Base-by-base conservation (phyloP, 2,888 invertebrate genomes). In the Gisinianus flammeolus region DNA sequence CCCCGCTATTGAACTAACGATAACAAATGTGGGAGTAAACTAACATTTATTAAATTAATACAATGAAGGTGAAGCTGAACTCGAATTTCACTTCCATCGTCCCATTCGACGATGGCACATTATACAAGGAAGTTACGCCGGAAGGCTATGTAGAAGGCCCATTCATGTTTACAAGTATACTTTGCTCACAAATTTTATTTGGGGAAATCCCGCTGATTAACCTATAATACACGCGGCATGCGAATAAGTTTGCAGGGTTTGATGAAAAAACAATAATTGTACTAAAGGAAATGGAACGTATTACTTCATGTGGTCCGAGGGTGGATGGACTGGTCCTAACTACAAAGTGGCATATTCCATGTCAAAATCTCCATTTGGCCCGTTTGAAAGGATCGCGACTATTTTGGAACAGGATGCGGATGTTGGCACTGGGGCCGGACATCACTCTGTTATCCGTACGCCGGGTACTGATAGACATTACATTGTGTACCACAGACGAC, bases 221-320 rank as follows among this genome's bases (percentile, higher is more conserved):
- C n/a, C n/a, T n/a, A n/a, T n/a, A n/a, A n/a, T n/a, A n/a, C n/a
- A n/a, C n/a, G n/a, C n/a, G n/a, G n/a, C n/a, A n/a, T n/a, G n/a
- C n/a, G n/a, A n/a, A n/a, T n/a, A n/a, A n/a, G n/a, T n/a, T n/a
- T n/a, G n/a, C n/a, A n/a, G n/a, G n/a, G n/a, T n/a, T n/a, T n/a
- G n/a, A n/a, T n/a, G n/a, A n/a, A n/a, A n/a, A n/a, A n/a, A n/a
- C n/a, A n/a, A n/a, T n/a, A n/a, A n/a, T n/a, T n/a, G n/a, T n/a
- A n/a, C n/a, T n/a, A n/a, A 68, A 2, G 22, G 77, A 19, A 81
- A 82, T 56, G 81, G 79, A 8, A 78, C 26, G 30, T 82, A 82
- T 35, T 82, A 82, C 54, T 82, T 82, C 67, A 82, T 82, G 82
- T 82, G 81, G 81, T 78, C 78, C 0, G 82, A 82, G 66, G 81